A percentile compares a stretch with the other conserved stretches of the same genome.
Conservation (phyloP, 2,797 vertebrate species). For the Vireo griseus region DNA sequence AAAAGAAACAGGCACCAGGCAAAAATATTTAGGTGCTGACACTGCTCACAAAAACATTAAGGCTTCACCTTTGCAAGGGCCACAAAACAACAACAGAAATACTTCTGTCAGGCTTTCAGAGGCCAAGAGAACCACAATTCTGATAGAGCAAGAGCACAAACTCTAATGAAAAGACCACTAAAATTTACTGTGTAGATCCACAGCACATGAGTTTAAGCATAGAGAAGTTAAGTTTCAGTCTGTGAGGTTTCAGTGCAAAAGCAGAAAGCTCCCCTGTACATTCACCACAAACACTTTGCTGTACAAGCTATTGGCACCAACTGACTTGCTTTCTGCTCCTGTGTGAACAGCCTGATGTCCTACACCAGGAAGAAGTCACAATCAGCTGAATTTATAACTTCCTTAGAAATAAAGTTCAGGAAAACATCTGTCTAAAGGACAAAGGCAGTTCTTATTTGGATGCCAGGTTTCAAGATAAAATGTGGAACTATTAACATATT, state of each 20-base stretch:
- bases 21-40: neutral
- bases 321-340: neutral
- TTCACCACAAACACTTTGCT: neutral
- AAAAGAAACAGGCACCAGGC: neutral
- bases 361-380: neutral
- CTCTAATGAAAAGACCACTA: neutral
- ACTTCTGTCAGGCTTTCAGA: neutral
- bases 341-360: neutral
- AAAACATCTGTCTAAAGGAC: neutral
- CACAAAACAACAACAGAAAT: neutral
- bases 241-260: neutral
- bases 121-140: neutral
- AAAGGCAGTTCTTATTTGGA: neutral
- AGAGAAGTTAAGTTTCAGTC: neutral
- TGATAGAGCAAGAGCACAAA: neutral
- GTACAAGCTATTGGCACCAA: neutral
- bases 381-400: neutral
- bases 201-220: neutral
- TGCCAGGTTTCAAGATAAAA: neutral
- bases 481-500: neutral
- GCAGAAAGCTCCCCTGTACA: fast-evolving
- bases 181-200: neutral
- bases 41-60: neutral
- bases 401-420: neutral
- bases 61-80: neutral